phyloP scores from a whole-genome alignment of 2,797 vertebrate genomes.

The Morus bassanus region DNA sequence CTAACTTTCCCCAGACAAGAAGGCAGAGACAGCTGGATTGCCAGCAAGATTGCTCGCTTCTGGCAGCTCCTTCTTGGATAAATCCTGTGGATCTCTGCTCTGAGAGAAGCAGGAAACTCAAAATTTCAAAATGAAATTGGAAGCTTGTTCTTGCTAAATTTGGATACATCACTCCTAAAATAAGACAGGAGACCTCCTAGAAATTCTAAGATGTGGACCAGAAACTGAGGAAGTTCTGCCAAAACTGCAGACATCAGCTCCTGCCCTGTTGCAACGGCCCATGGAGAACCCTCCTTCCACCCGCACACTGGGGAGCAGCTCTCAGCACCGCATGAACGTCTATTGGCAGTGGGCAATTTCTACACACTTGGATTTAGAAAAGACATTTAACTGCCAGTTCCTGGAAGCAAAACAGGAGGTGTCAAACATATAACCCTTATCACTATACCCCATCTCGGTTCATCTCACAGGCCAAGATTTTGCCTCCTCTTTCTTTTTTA shows the following conservation, averaged over 20 bases:
- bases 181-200: neutral
- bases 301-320: fast-evolving
- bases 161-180: neutral
- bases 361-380: neutral
- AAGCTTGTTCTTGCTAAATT: neutral
- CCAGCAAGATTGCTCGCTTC: neutral
- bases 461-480: neutral
- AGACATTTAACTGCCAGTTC: neutral
- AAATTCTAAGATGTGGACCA: neutral
- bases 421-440: neutral
- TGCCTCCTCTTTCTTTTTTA: neutral
- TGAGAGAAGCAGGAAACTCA: neutral
- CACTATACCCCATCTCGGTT: neutral
- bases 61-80: neutral
- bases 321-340: fast-evolving
- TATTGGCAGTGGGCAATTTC: neutral
- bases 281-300: neutral
- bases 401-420: neutral
- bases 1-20: neutral
- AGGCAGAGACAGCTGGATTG: neutral
- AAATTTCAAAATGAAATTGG: neutral
- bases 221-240: neutral
- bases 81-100: neutral
- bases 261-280: fast-evolving
- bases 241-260: neutral